phyloP scores from a whole-genome alignment of 2,888 invertebrate genomes.

The Aphodius sticticus region DNA sequence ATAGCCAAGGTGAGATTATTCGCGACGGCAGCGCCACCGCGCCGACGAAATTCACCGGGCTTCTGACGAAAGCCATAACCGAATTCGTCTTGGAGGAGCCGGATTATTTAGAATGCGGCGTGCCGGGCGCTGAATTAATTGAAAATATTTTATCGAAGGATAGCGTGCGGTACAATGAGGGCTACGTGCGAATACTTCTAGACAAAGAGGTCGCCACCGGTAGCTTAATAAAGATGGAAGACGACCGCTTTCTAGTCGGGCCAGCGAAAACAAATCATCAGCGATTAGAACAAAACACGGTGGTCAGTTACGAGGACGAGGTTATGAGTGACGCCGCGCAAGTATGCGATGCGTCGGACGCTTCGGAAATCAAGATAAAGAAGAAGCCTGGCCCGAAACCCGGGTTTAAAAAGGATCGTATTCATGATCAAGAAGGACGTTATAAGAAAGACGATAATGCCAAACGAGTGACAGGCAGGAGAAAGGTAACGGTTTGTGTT shows the following conservation, averaged over 20 bases:
- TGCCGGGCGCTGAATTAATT: constrained; percentile 73
- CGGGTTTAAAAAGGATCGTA: constrained; percentile 40
- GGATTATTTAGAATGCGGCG: constrained; percentile 75
- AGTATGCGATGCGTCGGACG: constrained; percentile 23
- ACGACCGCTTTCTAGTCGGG: constrained; percentile 74
- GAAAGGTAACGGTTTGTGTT: constrained; percentile 59
- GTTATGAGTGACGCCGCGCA: constrained; percentile 36
- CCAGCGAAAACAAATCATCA: constrained; percentile 57
- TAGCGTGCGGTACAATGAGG: constrained; percentile 68
- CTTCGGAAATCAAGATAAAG: constrained; percentile 38
- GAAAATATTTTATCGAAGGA: constrained; percentile 72
- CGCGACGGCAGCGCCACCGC: constrained; percentile 42
- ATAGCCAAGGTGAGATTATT: constrained; percentile 36
- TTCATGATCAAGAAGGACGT: background rate
- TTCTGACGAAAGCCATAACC: constrained; percentile 75
- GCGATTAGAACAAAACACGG: constrained; percentile 13
- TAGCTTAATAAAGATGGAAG: constrained; percentile 71
- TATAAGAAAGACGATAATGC: constrained; percentile 38
- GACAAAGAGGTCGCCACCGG: constrained; percentile 75
- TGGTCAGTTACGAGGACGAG: constrained; percentile 37
- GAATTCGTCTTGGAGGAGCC: constrained; percentile 76
- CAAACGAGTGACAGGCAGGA: constrained; percentile 65
- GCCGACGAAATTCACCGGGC: constrained; percentile 56
- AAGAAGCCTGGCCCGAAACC: constrained; percentile 46
- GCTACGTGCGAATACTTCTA: constrained; percentile 70